phyloP scores from a whole-genome alignment of 1,140 invertebrate species.

The Cyrtorhinus lividipennis region DNA sequence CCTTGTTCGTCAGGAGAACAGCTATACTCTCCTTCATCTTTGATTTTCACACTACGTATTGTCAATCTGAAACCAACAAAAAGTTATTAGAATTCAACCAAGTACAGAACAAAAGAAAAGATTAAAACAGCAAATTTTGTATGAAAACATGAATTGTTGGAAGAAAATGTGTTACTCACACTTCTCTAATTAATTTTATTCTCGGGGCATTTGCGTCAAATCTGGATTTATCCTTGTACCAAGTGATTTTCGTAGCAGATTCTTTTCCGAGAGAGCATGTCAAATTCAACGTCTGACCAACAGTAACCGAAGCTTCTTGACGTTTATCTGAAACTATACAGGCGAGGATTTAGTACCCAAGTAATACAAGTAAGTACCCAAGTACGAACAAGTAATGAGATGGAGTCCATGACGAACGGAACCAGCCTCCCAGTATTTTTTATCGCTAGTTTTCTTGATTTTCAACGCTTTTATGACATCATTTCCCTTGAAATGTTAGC shows the following conservation, averaged over 20 bases:
- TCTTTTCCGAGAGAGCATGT: neutral
- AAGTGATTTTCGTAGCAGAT: neutral
- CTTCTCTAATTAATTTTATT: neutral
- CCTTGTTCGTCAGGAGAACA: conserved; percentile 4
- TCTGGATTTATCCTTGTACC: neutral
- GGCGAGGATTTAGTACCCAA: neutral
- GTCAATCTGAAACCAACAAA: conserved; percentile 13
- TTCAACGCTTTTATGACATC: too few species aligned
- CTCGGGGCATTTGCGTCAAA: neutral
- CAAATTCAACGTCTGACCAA: neutral
- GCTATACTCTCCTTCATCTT: conserved; percentile 19
- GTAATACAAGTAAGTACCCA: too few species aligned
- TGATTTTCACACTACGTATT: conserved; percentile 14
- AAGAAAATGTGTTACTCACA: neutral
- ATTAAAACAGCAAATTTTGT: too few species aligned
- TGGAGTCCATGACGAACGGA: too few species aligned
- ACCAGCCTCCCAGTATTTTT: too few species aligned
- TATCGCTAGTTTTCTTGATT: too few species aligned
- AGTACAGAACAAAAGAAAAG: too few species aligned
- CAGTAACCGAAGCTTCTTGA: neutral
- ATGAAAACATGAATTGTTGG: neutral
- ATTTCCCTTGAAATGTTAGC: too few species aligned
- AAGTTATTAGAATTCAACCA: too few species aligned
- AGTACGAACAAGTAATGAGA: too few species aligned
- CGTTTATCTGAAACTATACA: neutral